These are phyloP conservation scores for Drosophila tani DNA, from an alignment of 1,140 invertebrate genomes.

Conservation along the genomic window DNA sequence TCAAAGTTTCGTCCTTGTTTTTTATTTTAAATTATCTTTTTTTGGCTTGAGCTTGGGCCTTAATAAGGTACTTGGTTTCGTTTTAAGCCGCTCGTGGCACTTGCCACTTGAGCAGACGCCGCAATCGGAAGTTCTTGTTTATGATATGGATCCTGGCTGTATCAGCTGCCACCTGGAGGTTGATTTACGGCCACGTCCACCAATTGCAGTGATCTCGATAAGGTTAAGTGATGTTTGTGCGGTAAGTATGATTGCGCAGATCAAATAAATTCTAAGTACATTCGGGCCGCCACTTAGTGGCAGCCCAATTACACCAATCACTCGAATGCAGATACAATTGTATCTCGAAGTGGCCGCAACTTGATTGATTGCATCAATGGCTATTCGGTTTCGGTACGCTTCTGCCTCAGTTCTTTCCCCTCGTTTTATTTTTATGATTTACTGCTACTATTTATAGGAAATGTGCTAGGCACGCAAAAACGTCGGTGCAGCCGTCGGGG, in stretches of 20 bases:
- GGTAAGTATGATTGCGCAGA: conserved; percentile 3
- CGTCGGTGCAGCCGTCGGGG: conserved; percentile 3
- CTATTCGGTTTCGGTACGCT: conserved; percentile 6
- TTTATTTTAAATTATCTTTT: conserved; percentile 12
- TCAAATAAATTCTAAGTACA: conserved; percentile 42
- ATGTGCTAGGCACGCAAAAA: conserved; percentile 62
- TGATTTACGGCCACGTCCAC: conserved; percentile 17
- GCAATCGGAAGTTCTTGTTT: conserved; percentile 76
- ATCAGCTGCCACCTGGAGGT: conserved; percentile 56
- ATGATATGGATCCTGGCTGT: conserved; percentile 56
- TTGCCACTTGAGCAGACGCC: conserved; percentile 65
- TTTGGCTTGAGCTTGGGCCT: conserved; percentile 16
- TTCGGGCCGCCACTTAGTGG: conserved; percentile 50
- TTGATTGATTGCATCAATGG: conserved; percentile 63
- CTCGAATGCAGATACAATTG: conserved; percentile 49
- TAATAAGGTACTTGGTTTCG: conserved; percentile 41
- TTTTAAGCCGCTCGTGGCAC: conserved; percentile 59
- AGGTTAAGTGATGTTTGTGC: conserved; percentile 10
- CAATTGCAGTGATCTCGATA: conserved; percentile 8
- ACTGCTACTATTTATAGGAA: conserved; percentile 66
- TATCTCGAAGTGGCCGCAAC: conserved; percentile 36
- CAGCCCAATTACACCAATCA: conserved; percentile 34
- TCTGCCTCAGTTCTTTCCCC: conserved; percentile 9
- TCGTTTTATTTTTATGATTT: conserved; percentile 59
- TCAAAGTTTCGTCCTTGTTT: conserved; percentile 30